Percentiles rank a stretch among this genome's conserved stretches.
Evolutionary conservation across 2,113 vertebrate genomes (phyloP).

Genomic region (Rynchops niger): DNA sequence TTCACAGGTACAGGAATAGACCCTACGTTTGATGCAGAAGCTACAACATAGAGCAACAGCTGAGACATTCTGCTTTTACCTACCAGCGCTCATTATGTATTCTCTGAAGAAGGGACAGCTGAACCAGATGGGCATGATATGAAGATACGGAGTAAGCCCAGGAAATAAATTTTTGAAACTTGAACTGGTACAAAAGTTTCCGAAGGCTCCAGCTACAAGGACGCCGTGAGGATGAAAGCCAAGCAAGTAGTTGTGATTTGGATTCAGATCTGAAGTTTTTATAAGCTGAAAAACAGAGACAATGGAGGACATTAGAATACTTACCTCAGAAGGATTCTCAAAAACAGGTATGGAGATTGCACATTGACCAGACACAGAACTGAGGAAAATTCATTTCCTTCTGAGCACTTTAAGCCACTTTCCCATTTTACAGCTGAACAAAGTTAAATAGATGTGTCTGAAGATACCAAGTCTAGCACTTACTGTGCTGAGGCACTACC

Average conservation of each 20-base stretch:
- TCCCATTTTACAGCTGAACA: neutral
- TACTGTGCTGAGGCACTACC: neutral
- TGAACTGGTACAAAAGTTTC: constrained; percentile 75
- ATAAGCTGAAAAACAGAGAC: constrained; percentile 69
- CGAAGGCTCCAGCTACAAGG: constrained; percentile 75
- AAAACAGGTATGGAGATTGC: neutral
- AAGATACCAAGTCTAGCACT: neutral
- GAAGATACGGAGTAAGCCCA: constrained; percentile 73
- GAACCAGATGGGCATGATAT: constrained; percentile 73
- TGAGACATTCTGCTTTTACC: neutral
- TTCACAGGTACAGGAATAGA: neutral
- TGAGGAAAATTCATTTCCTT: neutral
- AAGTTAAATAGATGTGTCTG: neutral
- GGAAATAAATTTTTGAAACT: constrained; percentile 75
- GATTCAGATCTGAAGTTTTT: constrained; percentile 78
- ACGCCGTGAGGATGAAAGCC: constrained; percentile 83
- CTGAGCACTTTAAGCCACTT: neutral
- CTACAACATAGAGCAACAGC: neutral
- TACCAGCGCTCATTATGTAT: constrained; percentile 73
- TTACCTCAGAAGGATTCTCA: neutral
- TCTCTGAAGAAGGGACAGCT: constrained; percentile 77
- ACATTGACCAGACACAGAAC: neutral
- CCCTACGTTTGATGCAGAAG: neutral
- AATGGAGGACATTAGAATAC: neutral
- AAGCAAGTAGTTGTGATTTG: constrained; percentile 78